Evolutionary conservation across 2,113 vertebrate species (phyloP).

Genomic region (Cromileptes altivelis): DNA sequence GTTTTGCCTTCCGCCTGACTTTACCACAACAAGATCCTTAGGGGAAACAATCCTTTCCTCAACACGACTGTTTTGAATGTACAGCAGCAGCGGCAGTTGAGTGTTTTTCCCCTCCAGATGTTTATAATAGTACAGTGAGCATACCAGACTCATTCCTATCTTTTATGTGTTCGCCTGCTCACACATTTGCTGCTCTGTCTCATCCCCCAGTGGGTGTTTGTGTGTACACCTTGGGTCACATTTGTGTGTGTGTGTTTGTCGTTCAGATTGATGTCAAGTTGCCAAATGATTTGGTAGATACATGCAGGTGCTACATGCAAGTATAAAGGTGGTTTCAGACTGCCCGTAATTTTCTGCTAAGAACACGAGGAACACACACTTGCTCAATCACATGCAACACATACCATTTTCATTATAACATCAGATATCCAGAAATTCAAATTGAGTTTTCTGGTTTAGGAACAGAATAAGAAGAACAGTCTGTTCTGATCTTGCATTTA

Average conservation of each 20-base stretch:
- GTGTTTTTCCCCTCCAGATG: conserved; percentile 37
- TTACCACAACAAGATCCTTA: conserved; percentile 5
- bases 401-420: neutral
- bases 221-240: neutral
- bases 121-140: conserved; percentile 23
- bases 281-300: conserved; percentile 9
- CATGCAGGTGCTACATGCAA: neutral
- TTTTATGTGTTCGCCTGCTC: conserved; percentile 45
- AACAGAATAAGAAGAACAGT: conserved; percentile 9
- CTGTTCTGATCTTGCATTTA: conserved; percentile 24
- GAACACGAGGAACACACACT: neutral
- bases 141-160: conserved; percentile 17
- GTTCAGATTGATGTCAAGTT: neutral
- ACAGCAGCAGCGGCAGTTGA: conserved; percentile 16
- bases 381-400: neutral
- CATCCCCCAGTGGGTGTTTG: neutral
- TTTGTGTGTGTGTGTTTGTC: conserved; percentile 6
- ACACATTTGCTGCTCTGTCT: conserved; percentile 12
- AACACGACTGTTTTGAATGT: conserved; percentile 33
- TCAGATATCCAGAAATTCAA: conserved; percentile 24
- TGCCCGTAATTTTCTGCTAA: neutral
- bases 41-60: conserved; percentile 7
- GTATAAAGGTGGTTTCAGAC: neutral
- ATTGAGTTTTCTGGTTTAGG: conserved; percentile 2
- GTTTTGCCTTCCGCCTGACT: neutral